Percentiles rank a stretch among this genome's conserved stretches.
phyloP scores from a whole-genome alignment of 2,113 vertebrate species.

The Muscicapa adusta region DNA sequence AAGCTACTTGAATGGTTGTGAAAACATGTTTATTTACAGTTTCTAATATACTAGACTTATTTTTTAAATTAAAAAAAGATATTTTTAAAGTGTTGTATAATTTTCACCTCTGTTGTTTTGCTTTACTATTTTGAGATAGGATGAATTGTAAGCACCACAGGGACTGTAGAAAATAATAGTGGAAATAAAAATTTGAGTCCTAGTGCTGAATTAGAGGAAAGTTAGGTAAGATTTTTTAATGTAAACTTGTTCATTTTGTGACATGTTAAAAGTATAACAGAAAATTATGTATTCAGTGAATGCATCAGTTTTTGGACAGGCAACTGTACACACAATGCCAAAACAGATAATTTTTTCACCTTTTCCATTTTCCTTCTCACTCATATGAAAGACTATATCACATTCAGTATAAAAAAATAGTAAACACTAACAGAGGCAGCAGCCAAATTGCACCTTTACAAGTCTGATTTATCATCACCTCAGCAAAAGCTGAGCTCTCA shows the following conservation, averaged over 20 bases:
- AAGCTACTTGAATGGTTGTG: neutral
- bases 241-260: neutral
- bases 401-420: neutral
- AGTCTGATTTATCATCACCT: neutral
- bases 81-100: neutral
- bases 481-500: neutral
- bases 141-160: neutral
- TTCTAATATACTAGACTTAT: neutral
- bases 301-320: neutral
- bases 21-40: constrained; percentile 46
- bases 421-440: neutral
- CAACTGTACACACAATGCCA: neutral
- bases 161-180: neutral
- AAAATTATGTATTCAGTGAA: neutral
- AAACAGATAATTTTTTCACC: neutral
- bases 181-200: neutral
- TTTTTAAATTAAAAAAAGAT: constrained; percentile 22
- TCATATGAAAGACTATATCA: neutral
- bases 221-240: neutral
- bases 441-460: neutral
- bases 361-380: neutral
- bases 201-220: neutral
- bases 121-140: neutral
- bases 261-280: neutral
- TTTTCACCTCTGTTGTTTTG: neutral